Conservation (phyloP, 2,888 invertebrate species). For the Pammene fasciana region DNA sequence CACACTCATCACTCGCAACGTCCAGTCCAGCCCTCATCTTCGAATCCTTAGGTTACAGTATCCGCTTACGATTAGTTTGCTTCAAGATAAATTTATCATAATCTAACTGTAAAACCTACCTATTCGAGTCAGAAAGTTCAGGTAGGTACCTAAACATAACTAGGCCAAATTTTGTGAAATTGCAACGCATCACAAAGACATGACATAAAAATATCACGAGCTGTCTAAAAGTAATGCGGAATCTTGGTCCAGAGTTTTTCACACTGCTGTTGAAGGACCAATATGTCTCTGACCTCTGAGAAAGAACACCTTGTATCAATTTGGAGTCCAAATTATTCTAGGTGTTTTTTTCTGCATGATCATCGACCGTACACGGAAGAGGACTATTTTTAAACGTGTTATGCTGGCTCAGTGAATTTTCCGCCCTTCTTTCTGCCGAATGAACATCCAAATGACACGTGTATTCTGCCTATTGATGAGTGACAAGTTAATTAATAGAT, state of each 20-base stretch:
- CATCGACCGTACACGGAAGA: slow-evolving; percentile 5
- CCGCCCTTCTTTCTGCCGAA: neutral
- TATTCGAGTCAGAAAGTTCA: too few relatives aligned
- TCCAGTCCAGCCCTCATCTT: too few relatives aligned
- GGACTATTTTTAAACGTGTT: slow-evolving; percentile 17
- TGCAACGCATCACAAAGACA: neutral
- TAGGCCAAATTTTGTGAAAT: neutral
- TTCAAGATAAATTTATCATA: too few relatives aligned
- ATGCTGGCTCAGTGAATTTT: slow-evolving; percentile 3
- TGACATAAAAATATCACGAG: neutral
- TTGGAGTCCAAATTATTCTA: neutral
- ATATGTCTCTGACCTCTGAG: neutral
- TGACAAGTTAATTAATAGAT: neutral
- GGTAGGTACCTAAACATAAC: too few relatives aligned
- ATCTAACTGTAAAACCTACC: too few relatives aligned
- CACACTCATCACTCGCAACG: too few relatives aligned
- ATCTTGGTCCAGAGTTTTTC: neutral
- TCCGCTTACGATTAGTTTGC: too few relatives aligned
- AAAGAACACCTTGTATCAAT: neutral
- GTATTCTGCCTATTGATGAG: neutral
- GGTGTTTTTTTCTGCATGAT: neutral
- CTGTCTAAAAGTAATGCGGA: neutral
- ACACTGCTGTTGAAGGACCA: neutral
- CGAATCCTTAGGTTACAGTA: too few relatives aligned
- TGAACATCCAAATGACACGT: neutral